Percentiles rank a stretch among this genome's conserved stretches.
Evolutionary conservation across 1,140 invertebrate genomes (phyloP).

Genomic region (Lordiphosa mommai): DNA sequence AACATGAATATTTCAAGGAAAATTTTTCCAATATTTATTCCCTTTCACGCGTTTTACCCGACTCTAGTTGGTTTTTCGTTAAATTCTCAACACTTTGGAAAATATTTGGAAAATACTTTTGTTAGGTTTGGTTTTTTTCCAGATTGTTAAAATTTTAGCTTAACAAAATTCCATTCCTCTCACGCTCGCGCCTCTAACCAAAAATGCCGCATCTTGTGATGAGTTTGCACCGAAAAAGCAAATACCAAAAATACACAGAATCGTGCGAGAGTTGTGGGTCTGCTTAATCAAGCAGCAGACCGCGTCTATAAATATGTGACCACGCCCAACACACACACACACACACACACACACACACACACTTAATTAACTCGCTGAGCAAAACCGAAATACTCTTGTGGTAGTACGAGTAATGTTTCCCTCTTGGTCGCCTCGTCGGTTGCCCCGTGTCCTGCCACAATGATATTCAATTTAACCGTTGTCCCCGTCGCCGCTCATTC

Average conservation of each 20-base stretch:
- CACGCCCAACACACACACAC: conserved; percentile 5
- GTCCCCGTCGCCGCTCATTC: neutral
- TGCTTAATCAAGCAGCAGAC: conserved; percentile 39
- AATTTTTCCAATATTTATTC: no score
- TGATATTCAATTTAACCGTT: conserved; percentile 28
- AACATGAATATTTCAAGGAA: no score
- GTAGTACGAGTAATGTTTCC: conserved; percentile 7
- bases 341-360: conserved; percentile 12
- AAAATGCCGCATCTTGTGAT: no score
- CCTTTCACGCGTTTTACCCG: no score
- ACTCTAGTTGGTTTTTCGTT: no score
- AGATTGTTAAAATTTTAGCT: no score
- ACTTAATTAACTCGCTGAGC: conserved; percentile 35
- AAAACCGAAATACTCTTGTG: neutral
- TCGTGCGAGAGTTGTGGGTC: neutral
- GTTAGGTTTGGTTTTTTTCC: neutral
- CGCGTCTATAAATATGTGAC: conserved; percentile 38
- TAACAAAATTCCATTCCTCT: no score
- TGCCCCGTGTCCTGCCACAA: neutral
- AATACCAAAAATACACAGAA: neutral
- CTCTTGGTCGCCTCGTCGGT: no score
- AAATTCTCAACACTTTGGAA: neutral
- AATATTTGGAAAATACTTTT: neutral
- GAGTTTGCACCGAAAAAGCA: neutral
- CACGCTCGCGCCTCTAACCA: no score